These are phyloP conservation scores for Orchestes rusci DNA, from an alignment of 2,888 invertebrate genomes.

Conservation along the genomic window DNA sequence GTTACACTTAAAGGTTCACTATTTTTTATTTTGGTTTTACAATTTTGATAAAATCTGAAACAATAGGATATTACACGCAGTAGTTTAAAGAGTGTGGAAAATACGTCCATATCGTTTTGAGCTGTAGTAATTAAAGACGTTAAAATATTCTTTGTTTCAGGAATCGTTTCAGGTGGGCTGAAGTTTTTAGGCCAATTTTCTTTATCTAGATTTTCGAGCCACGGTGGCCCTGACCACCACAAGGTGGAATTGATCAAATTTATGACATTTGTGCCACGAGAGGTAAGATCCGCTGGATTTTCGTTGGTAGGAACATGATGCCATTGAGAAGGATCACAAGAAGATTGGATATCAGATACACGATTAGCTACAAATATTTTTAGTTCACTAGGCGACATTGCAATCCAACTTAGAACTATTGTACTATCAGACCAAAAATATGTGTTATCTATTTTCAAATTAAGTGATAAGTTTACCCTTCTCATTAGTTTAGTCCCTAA, in stretches of 20 bases:
- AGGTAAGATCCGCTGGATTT: constrained; percentile 8
- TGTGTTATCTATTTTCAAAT: neutral
- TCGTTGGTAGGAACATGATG: constrained; percentile 1
- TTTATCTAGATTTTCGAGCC: neutral
- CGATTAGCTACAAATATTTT: constrained; percentile 14
- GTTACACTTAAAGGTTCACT: neutral
- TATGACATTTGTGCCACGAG: constrained; percentile 2
- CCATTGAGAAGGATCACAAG: constrained; percentile 2
- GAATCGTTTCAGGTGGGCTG: neutral
- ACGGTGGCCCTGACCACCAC: constrained; percentile 6
- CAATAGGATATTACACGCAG: constrained; percentile 1
- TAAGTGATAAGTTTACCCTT: constrained; percentile 1
- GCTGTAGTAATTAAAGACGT: neutral
- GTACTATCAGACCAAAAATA: constrained; percentile 11
- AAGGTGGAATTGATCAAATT: neutral
- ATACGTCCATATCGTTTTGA: neutral
- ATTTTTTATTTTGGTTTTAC: constrained; percentile 2
- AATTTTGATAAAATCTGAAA: constrained; percentile 1
- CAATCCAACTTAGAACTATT: constrained; percentile 9
- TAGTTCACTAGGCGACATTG: constrained; percentile 4
- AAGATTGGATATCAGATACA: constrained; percentile 8
- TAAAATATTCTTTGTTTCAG: neutral
- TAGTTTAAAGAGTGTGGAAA: neutral
- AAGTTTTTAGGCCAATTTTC: neutral
- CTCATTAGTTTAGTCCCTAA: constrained; percentile 6